phyloP scores from a whole-genome alignment of 1,140 invertebrate genomes.

The Coenobita brevimanus region DNA sequence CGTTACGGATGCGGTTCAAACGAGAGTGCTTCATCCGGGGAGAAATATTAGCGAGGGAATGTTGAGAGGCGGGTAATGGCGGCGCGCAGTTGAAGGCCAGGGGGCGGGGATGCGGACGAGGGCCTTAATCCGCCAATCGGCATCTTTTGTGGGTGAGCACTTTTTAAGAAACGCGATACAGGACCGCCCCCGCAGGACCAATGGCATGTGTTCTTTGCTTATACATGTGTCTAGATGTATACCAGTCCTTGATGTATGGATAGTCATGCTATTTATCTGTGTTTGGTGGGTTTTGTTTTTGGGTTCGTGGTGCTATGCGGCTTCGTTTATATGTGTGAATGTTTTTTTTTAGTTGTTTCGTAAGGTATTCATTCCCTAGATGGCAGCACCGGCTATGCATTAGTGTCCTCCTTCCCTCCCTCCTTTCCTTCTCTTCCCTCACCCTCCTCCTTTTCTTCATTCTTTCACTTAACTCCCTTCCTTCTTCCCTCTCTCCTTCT shows the following conservation, averaged over 20 bases:
- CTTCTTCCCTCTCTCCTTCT: neutral
- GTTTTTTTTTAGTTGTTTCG: no score
- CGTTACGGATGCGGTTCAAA: neutral
- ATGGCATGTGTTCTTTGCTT: neutral
- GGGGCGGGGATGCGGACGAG: slow-evolving; percentile 26
- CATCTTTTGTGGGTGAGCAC: slow-evolving; percentile 64
- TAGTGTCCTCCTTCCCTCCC: neutral
- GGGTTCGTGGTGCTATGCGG: no score
- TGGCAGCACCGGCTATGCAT: no score
- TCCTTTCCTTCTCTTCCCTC: slow-evolving; percentile 1
- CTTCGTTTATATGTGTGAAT: no score
- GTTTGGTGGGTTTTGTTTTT: no score
- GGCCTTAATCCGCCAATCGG: slow-evolving; percentile 61
- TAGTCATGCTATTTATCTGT: no score
- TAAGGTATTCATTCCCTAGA: no score
- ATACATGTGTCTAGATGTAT: neutral
- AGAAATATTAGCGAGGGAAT: neutral
- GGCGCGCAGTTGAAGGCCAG: no score
- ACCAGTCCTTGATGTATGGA: no score
- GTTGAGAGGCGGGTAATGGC: no score
- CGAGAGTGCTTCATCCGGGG: neutral
- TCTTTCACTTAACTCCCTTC: neutral
- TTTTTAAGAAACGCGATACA: slow-evolving; percentile 65
- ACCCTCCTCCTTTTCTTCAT: neutral
- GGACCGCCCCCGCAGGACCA: slow-evolving; percentile 1